Percentiles rank a stretch among this genome's conserved stretches.
Evolutionary conservation across 2,113 vertebrate species (phyloP).

Genomic region (Phasianus colchicus): DNA sequence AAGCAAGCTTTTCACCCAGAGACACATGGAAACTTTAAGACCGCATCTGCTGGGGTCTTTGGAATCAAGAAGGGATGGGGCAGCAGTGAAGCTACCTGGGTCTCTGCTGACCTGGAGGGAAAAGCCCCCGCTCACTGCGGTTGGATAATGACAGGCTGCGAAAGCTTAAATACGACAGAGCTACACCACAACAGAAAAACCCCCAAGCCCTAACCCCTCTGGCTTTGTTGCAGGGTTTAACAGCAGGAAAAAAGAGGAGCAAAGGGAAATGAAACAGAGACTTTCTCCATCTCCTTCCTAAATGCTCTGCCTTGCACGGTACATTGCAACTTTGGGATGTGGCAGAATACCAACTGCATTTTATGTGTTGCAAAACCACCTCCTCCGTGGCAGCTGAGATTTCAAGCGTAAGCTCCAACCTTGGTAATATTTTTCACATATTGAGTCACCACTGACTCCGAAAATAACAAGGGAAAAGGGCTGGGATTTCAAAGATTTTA

Average conservation of each 20-base stretch:
- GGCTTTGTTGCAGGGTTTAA: not conserved
- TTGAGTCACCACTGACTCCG: not conserved
- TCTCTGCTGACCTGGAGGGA: not conserved
- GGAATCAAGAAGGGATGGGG: not conserved
- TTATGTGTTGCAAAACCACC: constrained; percentile 36
- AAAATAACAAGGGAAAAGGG: not conserved
- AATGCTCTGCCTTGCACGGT: not conserved
- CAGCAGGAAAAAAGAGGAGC: not conserved
- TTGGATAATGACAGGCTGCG: not conserved
- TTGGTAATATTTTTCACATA: constrained; percentile 5
- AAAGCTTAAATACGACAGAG: not conserved
- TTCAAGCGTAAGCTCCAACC: not conserved
- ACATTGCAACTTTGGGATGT: constrained; percentile 54
- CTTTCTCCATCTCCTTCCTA: not conserved
- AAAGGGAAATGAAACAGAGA: not conserved
- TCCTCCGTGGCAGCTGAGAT: constrained; percentile 42
- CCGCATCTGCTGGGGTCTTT: not conserved
- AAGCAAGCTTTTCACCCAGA: not conserved
- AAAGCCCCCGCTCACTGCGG: not conserved
- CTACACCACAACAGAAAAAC: not conserved
- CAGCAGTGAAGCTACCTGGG: not conserved
- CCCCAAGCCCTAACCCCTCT: not conserved
- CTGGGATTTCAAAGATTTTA: not conserved
- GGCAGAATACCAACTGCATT: constrained; percentile 31
- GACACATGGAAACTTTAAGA: no score